Conservation (phyloP, 2,888 invertebrate genomes). For the Laspeyria flexula region DNA sequence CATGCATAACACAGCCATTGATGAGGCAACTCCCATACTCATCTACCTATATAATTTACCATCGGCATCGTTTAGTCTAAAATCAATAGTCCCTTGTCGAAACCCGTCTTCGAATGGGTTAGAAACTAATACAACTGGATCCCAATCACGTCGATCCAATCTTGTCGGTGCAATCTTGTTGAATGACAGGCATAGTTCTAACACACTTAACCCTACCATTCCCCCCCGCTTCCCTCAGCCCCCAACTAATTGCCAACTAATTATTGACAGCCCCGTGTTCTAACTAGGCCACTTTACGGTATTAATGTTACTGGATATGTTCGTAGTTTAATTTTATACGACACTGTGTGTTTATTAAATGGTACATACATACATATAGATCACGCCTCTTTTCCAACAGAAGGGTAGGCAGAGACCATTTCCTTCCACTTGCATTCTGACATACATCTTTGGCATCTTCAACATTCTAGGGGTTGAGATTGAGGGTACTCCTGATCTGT, state of each 20-base stretch:
- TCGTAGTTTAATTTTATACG: constrained; percentile 14
- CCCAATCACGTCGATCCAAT: constrained; percentile 19
- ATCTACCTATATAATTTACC: background rate
- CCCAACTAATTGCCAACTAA: constrained; percentile 39
- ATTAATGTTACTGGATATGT: constrained; percentile 18
- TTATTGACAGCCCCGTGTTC: constrained; percentile 27
- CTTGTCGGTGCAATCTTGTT: constrained; percentile 28
- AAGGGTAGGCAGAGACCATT: too few relatives aligned
- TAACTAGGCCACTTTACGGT: constrained; percentile 23
- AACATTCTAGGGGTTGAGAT: too few relatives aligned
- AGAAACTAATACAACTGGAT: constrained; percentile 25
- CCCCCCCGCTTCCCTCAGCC: constrained; percentile 10
- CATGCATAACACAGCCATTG: background rate
- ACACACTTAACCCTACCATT: constrained; percentile 13
- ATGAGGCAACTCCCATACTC: background rate
- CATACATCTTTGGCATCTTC: too few relatives aligned
- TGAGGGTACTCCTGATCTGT: too few relatives aligned
- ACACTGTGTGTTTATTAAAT: background rate
- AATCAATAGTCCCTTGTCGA: background rate
- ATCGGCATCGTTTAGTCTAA: background rate
- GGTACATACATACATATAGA: too few relatives aligned
- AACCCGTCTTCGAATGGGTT: constrained; percentile 20
- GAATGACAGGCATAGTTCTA: constrained; percentile 16
- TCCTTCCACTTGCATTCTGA: too few relatives aligned
- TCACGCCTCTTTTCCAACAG: too few relatives aligned